A percentile compares a stretch with the other conserved stretches of the same genome.
Evolutionary conservation across 2,888 invertebrate species (phyloP).

Genomic region (Notodonta dromedarius): DNA sequence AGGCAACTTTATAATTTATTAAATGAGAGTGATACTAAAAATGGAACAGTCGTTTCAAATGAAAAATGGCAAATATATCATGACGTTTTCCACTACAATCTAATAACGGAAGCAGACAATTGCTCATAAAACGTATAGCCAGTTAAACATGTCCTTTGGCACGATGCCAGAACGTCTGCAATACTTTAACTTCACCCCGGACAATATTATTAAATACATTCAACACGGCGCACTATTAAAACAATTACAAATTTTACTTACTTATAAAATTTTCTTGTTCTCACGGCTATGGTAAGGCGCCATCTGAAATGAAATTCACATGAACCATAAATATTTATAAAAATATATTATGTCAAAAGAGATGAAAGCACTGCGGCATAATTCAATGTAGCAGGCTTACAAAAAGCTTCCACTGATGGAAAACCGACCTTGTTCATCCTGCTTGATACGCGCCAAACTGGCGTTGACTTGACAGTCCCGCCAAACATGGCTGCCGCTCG

Average conservation of each 20-base stretch:
- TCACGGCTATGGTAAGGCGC: constrained; percentile 12
- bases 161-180: constrained; percentile 38
- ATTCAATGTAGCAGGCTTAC: constrained; percentile 40
- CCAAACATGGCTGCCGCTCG: constrained; percentile 82
- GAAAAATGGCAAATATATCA: constrained; percentile 20
- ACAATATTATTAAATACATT: constrained; percentile 24
- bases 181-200: constrained; percentile 29
- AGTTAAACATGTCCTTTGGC: constrained; percentile 42
- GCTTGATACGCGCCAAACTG: constrained; percentile 81
- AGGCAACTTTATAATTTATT: too few relatives aligned
- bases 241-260: constrained; percentile 27
- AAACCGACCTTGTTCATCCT: constrained; percentile 74
- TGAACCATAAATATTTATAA: constrained; percentile 36
- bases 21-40: background rate
- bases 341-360: constrained; percentile 27
- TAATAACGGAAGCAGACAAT: constrained; percentile 46
- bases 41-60: background rate
- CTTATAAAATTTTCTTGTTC: constrained; percentile 11
- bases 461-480: constrained; percentile 81
- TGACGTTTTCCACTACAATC: constrained; percentile 30
- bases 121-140: constrained; percentile 44
- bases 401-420: constrained; percentile 57
- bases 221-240: constrained; percentile 22
- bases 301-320: constrained; percentile 55
- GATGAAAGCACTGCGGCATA: constrained; percentile 30